Evolutionary conservation across 2,113 vertebrate species (phyloP).

Genomic region (Ochotona curzoniae): DNA sequence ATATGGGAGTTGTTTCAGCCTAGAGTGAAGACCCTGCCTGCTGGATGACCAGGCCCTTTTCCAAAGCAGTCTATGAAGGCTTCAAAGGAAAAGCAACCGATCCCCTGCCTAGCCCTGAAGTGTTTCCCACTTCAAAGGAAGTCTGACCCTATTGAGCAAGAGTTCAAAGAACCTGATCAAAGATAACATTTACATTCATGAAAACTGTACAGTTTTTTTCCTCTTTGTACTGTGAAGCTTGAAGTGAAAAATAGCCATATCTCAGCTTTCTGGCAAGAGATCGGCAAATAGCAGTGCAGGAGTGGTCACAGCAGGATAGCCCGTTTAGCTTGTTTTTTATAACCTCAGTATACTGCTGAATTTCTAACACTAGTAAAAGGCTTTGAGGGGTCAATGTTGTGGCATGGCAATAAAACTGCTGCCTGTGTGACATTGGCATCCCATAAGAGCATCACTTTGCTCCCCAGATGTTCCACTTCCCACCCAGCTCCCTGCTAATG

Average conservation of each 20-base stretch:
- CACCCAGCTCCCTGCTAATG: no score
- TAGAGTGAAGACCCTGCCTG: not conserved
- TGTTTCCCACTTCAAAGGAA: conserved; percentile 45
- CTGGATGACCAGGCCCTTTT: conserved; percentile 9
- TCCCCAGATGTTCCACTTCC: no score
- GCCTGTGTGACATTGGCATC: no score
- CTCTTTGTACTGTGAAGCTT: conserved; percentile 24
- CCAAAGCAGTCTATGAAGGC: not conserved
- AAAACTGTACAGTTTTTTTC: not conserved
- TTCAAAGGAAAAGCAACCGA: not conserved
- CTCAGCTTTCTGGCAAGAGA: conserved; percentile 4
- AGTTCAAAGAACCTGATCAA: conserved; percentile 62
- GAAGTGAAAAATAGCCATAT: conserved; percentile 12
- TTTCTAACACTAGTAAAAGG: not conserved
- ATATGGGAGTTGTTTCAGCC: not conserved
- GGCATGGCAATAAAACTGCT: no score
- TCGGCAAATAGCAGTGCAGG: not conserved
- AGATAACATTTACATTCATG: conserved; percentile 46
- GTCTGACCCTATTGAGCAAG: conserved; percentile 43
- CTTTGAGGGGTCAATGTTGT: not conserved
- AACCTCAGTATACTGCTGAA: not conserved
- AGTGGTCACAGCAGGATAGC: not conserved
- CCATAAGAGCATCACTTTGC: no score
- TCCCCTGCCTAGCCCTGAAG: not conserved
- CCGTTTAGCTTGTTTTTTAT: not conserved